Percentiles rank a stretch among this genome's conserved stretches.
Evolutionary conservation across 2,113 vertebrate species (phyloP).

Genomic region (Smithornis capensis): DNA sequence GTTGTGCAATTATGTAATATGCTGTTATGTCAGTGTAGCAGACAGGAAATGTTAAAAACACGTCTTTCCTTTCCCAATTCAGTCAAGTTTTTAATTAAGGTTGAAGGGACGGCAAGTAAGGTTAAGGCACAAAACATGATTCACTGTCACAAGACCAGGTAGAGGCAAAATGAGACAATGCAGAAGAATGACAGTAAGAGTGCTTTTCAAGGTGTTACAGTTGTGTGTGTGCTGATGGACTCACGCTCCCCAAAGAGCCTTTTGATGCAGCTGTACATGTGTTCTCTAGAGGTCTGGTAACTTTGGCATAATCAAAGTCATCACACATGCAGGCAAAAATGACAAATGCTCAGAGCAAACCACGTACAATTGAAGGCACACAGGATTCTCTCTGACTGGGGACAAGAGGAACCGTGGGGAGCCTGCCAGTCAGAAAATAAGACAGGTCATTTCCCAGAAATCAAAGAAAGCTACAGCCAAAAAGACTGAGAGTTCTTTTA

Average conservation of each 20-base stretch:
- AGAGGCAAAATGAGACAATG: background rate
- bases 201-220: background rate
- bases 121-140: background rate
- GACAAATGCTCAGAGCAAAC: background rate
- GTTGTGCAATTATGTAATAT: background rate
- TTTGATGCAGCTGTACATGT: background rate
- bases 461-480: background rate
- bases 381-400: background rate
- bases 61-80: background rate
- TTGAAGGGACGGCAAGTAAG: background rate
- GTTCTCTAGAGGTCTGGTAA: background rate
- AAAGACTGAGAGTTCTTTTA: background rate
- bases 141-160: background rate
- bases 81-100: background rate
- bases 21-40: background rate
- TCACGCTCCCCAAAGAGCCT: background rate
- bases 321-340: background rate
- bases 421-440: background rate
- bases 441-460: background rate
- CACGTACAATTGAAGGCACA: background rate
- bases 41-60: background rate
- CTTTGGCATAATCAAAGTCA: background rate
- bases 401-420: background rate
- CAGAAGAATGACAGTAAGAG: background rate
- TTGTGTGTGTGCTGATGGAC: background rate